Evolutionary conservation across 2,113 vertebrate genomes (phyloP), one percentile per base, ranked within the genome.

Genomic region (Crotophaga sulcirostris): DNA sequence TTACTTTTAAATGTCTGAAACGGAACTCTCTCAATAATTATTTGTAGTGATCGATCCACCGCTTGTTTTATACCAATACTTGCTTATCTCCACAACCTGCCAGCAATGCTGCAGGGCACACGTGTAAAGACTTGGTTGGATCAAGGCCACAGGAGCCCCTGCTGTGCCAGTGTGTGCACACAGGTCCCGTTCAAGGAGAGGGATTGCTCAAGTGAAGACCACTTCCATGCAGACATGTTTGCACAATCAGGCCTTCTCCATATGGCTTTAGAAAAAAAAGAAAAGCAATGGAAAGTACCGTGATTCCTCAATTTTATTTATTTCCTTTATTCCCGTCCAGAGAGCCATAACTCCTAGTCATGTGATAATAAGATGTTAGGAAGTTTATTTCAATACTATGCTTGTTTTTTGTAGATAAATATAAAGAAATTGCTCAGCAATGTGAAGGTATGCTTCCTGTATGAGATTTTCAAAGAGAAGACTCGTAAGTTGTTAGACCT

Each of bases 381-480:
- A 94, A 85, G 78, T 62, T 86, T 62, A 89, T 77, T 97, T 95
- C 90, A 90, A 91, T 77, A 76, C 45, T 94, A 13, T 93, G 89
- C 82, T 95, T 95, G 70, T 29, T 9, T 59, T 87, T 77, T 96
- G 60, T 91, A 91, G 87, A 89, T 89, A 81, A 75, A 91, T 74
- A 67, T 19, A 87, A 91, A 83, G 69, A 34, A 83, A 83, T 55
- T 97, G 93, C 73, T 96, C 91, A 69, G 94, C 96, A 96, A 93
- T 87, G 84, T 86, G 95, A 95, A 94, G 90, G 68, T 92, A 47
- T 72, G 84, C 89, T 62, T 96, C 96, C 85, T 42, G 14, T n/a
- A 70, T 11, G 92, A 97, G 90, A 67, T 92, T 89, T 96, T 81
- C 90, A 78, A 89, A 89, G 87, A 94, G 91, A 56, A 96, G 89